Evolutionary conservation across 2,797 vertebrate species (phyloP), one percentile per base, ranked within the genome.

Genomic region (Neostethus bicornis): DNA sequence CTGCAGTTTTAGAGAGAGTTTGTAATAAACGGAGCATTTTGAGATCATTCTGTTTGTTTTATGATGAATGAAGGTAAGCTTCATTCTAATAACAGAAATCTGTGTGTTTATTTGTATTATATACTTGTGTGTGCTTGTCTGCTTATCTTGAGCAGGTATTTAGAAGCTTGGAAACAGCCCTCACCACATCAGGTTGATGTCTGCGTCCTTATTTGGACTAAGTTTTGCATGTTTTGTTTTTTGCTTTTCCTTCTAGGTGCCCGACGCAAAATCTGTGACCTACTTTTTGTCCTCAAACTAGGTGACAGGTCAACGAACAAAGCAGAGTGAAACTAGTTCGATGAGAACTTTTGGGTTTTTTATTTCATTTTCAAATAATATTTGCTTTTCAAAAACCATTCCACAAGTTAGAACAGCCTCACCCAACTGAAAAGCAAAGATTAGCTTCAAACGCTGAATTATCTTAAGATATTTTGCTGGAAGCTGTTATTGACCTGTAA

Each of bases 401-500:
- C 14, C 17, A 34, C 4, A 1, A 34, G 35, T 41, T 64, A 49
- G 17, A 20, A 37, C 21, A 59, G 62, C 35, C 60, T 47, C 19
- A 10, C 12, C 17, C 9, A 79, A 43, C 7, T 1, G 1, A 57
- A 37, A 50, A 55, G 51, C 16, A 26, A 4, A 59, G 46, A 66
- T 70, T 70, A 61, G 25, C 54, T 79, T 79, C 76, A 48, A 61
- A 44, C 2, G 23, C 17, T 63, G 59, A 73, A 61, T 74, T 61
- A 78, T 73, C 62, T 51, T 51, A 39, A 75, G 55, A 78, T 75
- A 88, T 81, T n/a, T 38, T 66, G 38, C 61, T 2, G 20, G 51
- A 24, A 66, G 74, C 62, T 12, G 28, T 64, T 61, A 72, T 64
- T 29, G 13, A 67, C 59, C 58, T 52, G 1, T 84, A 87, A 90